Evolutionary conservation across 2,797 vertebrate genomes (phyloP).

Genomic region (Sebastes reedi): DNA sequence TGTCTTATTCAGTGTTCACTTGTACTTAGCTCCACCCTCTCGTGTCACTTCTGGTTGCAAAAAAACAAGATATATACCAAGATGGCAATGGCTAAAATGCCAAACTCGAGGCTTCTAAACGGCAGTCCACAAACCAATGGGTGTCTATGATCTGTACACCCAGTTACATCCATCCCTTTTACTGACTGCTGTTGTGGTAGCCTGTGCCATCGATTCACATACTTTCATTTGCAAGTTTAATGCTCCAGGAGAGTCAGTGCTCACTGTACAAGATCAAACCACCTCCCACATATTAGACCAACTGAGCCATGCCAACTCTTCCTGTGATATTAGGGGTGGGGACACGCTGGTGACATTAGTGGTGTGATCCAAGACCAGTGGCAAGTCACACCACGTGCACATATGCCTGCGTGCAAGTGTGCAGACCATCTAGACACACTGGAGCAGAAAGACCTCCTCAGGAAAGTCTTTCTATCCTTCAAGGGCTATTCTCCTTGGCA

Average conservation of each 20-base stretch:
- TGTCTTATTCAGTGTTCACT: no score
- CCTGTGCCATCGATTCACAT: background rate
- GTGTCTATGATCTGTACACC: background rate
- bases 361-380: conserved; percentile 19
- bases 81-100: no score
- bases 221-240: background rate
- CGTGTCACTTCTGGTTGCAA: no score
- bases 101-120: no score
- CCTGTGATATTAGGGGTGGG: conserved; percentile 14
- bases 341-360: conserved; percentile 8
- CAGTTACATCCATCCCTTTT: background rate
- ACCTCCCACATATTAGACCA: background rate
- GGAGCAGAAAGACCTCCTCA: background rate
- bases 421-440: conserved; percentile 4
- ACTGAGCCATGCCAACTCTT: background rate
- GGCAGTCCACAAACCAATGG: no score
- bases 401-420: background rate
- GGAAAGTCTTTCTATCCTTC: background rate
- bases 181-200: background rate
- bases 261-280: background rate
- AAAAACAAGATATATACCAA: no score
- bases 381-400: conserved; percentile 14
- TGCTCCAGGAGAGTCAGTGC: background rate
- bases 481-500: conserved; percentile 25
- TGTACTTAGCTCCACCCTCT: no score